Conservation (phyloP, 2,113 vertebrate species). For the Charadrius vociferus region DNA sequence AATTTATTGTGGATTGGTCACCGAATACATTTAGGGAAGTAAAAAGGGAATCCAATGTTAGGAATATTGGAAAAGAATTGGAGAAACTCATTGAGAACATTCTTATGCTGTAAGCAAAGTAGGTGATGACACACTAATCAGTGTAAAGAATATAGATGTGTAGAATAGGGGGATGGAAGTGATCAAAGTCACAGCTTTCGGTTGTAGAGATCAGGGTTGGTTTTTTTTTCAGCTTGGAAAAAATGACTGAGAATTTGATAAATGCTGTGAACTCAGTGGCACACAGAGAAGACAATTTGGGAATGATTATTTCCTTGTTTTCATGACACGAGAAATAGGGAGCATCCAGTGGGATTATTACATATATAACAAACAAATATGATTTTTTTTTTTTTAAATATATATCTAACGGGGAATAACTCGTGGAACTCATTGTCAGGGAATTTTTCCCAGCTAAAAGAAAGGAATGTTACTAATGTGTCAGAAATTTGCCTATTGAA, state of each 20-base stretch:
- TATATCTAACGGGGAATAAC: background rate
- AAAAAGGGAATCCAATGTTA: background rate
- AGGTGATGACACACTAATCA: background rate
- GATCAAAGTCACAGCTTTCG: background rate
- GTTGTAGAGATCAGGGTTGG: background rate
- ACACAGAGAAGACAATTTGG: background rate
- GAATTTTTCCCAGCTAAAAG: background rate
- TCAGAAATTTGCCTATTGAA: background rate
- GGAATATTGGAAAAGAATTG: background rate
- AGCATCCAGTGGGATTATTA: background rate
- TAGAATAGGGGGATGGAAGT: background rate
- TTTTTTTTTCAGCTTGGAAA: background rate
- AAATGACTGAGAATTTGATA: background rate
- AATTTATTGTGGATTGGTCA: background rate
- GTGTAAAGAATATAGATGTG: background rate
- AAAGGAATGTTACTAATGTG: background rate
- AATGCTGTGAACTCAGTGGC: background rate
- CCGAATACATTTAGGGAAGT: background rate
- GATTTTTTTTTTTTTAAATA: too few relatives aligned
- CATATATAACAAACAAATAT: background rate
- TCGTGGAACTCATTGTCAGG: slow-evolving; percentile 17
- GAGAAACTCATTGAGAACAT: background rate
- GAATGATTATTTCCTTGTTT: slow-evolving; percentile 36
- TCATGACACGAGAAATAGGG: background rate
- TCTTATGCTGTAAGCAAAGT: background rate